Evolutionary conservation across 2,797 vertebrate genomes (phyloP), one percentile per base, ranked within the genome.

Genomic region (Ceyx erithaca): DNA sequence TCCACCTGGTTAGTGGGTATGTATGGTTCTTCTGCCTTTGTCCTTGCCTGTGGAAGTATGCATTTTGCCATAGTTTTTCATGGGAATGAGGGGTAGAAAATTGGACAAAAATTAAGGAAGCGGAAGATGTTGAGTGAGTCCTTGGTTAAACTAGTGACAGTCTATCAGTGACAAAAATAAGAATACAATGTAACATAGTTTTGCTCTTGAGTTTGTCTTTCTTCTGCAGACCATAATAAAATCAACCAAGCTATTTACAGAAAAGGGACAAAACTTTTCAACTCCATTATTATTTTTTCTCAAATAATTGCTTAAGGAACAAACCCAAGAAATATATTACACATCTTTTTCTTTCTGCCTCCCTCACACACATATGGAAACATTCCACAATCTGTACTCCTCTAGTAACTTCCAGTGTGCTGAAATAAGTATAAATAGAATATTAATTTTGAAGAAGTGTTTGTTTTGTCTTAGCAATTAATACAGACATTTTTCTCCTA

Each of bases 301-400:
- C 52, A 14, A 43, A 89, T 48, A 89, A 52, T 66, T 48, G 49
- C 26, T 83, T 75, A 28, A 76, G 55, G 51, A 90, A 89, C 25
- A 86, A 91, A 69, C 59, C 43, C 15, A 12, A 87, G 62, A 93
- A 96, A 95, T 93, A 90, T 59, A 66, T 89, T 95, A 66, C 82
- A 26, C 85, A 87, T 93, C 80, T 92, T 81, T 85, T 83, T 69
- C 70, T 81, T 85, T 78, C 72, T 51, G 7, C 73, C 63, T 71
- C 28, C 58, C 77, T 92, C 87, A 91, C 59, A 95, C 91, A 51
- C 85, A 80, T 46, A 11, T 51, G 85, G 26, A 85, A 87, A 85
- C 5, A 26, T 71, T 82, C 83, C 64, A 23, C 82, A 93, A 92
- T 93, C 92, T 92, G 70, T 80, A 52, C 59, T 89, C 22, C 55